Base-by-base conservation (phyloP, 2,113 vertebrate genomes). In the Daubentonia madagascariensis region DNA sequence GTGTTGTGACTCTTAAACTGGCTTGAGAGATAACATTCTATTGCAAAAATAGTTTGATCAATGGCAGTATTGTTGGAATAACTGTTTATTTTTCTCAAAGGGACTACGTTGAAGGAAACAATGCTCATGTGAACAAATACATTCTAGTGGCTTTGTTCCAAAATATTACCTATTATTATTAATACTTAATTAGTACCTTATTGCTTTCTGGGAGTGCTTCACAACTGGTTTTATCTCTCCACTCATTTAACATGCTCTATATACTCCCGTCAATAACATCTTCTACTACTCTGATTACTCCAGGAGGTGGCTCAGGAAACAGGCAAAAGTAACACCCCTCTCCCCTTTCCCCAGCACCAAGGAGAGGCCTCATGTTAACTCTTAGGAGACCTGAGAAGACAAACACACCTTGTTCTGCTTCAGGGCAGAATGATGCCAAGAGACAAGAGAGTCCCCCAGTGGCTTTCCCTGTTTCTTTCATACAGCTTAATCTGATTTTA, bases 41-140 rank as follows among this genome's bases (percentile, higher is more conserved):
- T 63, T 93, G 32, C 48, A 52, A 50, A 97, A 94, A 88, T 50
- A 96, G 76, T 87, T 91, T 93, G 92, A 79, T 63, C 70, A 75
- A 63, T 50, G 13, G 30, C 14, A 72, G n/a, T 25, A 28, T 7
- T 48, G 12, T 90, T 84, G 54, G 23, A 86, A 83, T 43, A 94
- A 92, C 81, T 63, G 6, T 70, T 94, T 59, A 76, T n/a, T 94
- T 70, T 54, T n/a, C 76, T 67, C 22, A 35, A 76, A 89, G 76
- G 45, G 52, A 68, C 40, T 40, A 35, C 25, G 88, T 54, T 63
- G 80, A 94, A 85, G 84, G 65, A 37, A 67, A 57, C 9, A 12
- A 17, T 18, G 23, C 16, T 75, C 32, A 83, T 98, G 45, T 94
- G 59, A 23, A 85, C 80, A 85, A 30, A 16, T 35, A 94, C n/a